Percentiles rank a stretch among this genome's conserved stretches.
phyloP scores from a whole-genome alignment of 2,113 vertebrate genomes.

The Malurus melanocephalus region DNA sequence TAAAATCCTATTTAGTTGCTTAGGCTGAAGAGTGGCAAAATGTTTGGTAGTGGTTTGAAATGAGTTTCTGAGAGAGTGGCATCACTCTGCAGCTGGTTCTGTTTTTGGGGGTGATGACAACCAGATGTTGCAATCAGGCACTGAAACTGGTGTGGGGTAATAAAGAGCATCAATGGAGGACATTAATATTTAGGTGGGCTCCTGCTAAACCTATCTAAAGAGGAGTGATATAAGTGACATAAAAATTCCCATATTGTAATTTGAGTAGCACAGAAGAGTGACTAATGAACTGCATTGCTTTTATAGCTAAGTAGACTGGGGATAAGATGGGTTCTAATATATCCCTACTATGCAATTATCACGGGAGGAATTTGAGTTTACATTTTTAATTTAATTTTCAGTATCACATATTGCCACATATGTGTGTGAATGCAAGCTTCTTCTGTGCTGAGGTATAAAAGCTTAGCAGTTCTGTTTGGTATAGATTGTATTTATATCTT shows the following conservation, averaged over 20 bases:
- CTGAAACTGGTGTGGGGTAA: not conserved
- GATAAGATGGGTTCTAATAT: not conserved
- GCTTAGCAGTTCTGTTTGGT: not conserved
- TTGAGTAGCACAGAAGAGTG: not conserved
- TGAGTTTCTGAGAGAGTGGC: not conserved
- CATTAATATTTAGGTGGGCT: constrained; percentile 19
- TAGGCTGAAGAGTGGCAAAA: not conserved
- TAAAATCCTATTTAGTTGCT: not conserved
- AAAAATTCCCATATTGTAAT: constrained; percentile 2
- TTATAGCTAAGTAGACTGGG: not conserved
- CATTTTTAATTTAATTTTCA: not conserved
- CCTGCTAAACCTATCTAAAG: not conserved
- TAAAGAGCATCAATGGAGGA: not conserved
- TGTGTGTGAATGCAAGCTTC: not conserved
- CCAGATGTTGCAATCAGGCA: not conserved
- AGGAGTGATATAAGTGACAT: not conserved
- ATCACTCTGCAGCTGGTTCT: not conserved
- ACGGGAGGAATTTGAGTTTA: not conserved
- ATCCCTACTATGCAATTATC: not conserved
- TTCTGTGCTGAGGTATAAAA: not conserved
- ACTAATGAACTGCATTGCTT: constrained; percentile 21
- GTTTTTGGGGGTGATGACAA: not conserved
- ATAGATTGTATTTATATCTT: not conserved
- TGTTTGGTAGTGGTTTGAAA: not conserved
- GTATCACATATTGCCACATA: not conserved